These are phyloP conservation scores for Malthinus seriepunctatus DNA, from an alignment of 2,888 invertebrate species.

Conservation along the genomic window DNA sequence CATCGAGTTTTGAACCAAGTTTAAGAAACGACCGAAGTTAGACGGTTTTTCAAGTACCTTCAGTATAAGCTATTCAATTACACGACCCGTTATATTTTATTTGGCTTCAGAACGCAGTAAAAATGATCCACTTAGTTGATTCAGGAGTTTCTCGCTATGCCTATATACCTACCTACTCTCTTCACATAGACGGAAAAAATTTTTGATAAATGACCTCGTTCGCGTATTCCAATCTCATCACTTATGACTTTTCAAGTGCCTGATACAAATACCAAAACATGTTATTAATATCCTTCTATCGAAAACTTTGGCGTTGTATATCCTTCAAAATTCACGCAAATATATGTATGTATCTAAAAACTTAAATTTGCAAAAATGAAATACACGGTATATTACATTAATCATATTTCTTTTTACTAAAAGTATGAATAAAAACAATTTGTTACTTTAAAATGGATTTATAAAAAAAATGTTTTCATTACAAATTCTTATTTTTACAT, in stretches of 20 bases:
- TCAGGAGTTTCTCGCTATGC: slow-evolving; percentile 31
- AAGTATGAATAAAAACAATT: too few relatives aligned
- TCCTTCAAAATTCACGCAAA: slow-evolving; percentile 9
- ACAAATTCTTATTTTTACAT: too few relatives aligned
- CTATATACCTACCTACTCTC: slow-evolving; percentile 24
- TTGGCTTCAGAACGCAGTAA: slow-evolving; percentile 37
- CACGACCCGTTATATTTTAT: slow-evolving; percentile 33
- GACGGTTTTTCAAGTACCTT: slow-evolving; percentile 31
- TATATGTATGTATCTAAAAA: slow-evolving; percentile 3
- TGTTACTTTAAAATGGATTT: too few relatives aligned
- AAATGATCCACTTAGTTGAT: slow-evolving; percentile 48
- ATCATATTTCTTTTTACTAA: too few relatives aligned
- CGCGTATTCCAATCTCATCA: slow-evolving; percentile 32
- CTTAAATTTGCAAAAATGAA: slow-evolving; percentile 3
- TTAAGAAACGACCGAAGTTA: slow-evolving; percentile 30
- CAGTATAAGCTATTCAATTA: slow-evolving; percentile 37
- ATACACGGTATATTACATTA: background rate
- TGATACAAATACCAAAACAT: slow-evolving; percentile 26
- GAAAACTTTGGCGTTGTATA: slow-evolving; percentile 14
- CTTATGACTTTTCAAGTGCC: slow-evolving; percentile 22
- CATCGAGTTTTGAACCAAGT: slow-evolving; percentile 22
- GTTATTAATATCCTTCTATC: slow-evolving; percentile 16
- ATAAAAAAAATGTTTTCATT: too few relatives aligned
- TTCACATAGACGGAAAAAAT: slow-evolving; percentile 23
- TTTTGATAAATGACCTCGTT: slow-evolving; percentile 32